Evolutionary conservation across 2,797 vertebrate species (phyloP).

Genomic region (Calcarius lapponicus): DNA sequence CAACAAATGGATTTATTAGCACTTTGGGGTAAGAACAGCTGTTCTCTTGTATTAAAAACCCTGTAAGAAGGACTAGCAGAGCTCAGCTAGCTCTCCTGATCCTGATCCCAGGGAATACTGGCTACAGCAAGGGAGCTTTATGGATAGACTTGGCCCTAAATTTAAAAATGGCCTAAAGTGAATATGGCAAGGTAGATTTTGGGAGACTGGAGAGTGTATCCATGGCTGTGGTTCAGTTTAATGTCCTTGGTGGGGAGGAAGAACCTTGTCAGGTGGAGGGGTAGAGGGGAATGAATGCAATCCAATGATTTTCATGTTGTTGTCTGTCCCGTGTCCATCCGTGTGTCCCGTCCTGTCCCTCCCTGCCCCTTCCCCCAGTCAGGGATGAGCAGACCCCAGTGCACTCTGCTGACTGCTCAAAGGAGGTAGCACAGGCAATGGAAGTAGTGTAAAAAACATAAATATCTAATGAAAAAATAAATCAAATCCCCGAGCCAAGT

Average conservation of each 20-base stretch:
- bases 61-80: background rate
- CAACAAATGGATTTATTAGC: constrained; percentile 98
- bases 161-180: background rate
- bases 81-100: background rate
- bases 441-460: background rate
- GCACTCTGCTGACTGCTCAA: background rate
- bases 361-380: background rate
- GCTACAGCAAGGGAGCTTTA: background rate
- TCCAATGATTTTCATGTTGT: background rate
- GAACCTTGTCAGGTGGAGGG: background rate
- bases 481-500: background rate
- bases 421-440: background rate
- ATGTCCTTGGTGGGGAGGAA: constrained; percentile 2
- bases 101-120: background rate
- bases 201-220: background rate
- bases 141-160: background rate
- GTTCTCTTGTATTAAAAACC: constrained; percentile 6
- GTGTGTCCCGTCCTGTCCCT: constrained; percentile 64
- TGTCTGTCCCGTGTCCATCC: constrained; percentile 50
- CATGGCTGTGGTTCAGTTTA: background rate
- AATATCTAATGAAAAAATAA: background rate
- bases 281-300: background rate
- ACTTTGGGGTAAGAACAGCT: constrained; percentile 92
- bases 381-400: background rate
- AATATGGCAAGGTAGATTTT: background rate